Percentiles rank a stretch among this genome's conserved stretches.
phyloP scores from a whole-genome alignment of 1,140 invertebrate species.

The Cydia splendana region DNA sequence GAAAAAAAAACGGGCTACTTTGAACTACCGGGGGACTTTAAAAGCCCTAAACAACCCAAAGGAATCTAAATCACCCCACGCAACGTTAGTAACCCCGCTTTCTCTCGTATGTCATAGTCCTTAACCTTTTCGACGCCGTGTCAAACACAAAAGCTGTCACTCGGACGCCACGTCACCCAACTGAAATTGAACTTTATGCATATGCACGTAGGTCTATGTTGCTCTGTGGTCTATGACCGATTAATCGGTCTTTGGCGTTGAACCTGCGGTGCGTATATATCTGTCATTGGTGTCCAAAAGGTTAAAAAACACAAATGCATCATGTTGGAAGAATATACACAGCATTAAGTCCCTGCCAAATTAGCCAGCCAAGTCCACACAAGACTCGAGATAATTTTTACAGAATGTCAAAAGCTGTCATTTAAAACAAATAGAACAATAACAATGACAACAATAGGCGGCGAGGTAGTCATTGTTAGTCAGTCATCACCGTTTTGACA shows the following conservation, averaged over 20 bases:
- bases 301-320: neutral
- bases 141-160: too few relatives aligned
- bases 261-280: too few relatives aligned
- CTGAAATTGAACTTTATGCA: too few relatives aligned
- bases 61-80: neutral
- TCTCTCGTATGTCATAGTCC: neutral
- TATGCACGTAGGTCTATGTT: too few relatives aligned
- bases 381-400: neutral
- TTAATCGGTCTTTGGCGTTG: too few relatives aligned
- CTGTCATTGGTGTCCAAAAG: too few relatives aligned
- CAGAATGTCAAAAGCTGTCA: constrained; percentile 16
- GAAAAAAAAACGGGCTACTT: too few relatives aligned
- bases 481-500: neutral
- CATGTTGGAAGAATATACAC: neutral
- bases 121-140: too few relatives aligned
- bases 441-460: constrained; percentile 4
- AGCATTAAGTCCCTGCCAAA: neutral
- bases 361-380: neutral
- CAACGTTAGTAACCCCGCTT: neutral
- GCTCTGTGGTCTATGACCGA: too few relatives aligned
- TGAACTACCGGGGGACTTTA: too few relatives aligned
- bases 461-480: neutral
- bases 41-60: neutral
- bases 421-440: constrained; percentile 15
- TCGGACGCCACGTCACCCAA: too few relatives aligned